Evolutionary conservation across 2,888 invertebrate species (phyloP).

Genomic region (Drosophila villosipedis): DNA sequence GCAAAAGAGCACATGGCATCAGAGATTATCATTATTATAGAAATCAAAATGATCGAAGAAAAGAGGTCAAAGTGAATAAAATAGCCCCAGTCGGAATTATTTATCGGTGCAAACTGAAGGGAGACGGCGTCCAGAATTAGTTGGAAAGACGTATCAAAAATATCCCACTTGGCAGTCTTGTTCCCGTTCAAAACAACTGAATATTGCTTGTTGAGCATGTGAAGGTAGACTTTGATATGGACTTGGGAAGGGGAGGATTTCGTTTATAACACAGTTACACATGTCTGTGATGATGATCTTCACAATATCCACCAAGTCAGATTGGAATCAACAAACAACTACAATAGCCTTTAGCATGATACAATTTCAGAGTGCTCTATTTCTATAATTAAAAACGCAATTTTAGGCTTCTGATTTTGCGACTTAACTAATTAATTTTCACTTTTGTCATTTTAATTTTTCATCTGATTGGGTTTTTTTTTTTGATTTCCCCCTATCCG

Average conservation of each 20-base stretch:
- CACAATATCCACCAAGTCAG: neutral
- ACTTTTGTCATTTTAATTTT: neutral
- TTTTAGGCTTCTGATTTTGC: neutral
- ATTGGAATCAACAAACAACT: neutral
- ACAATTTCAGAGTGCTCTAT: neutral
- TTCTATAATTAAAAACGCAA: neutral
- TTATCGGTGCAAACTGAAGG: slow-evolving; percentile 18
- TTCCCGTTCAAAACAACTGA: too few relatives aligned
- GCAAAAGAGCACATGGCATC: slow-evolving; percentile 2
- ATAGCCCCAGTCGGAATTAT: neutral
- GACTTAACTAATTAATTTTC: neutral
- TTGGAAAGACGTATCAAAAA: neutral
- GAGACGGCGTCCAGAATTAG: neutral
- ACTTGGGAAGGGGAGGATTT: neutral
- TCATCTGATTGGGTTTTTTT: neutral
- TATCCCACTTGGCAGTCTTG: neutral
- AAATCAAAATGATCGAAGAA: slow-evolving; percentile 44
- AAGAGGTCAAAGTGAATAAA: slow-evolving; percentile 34
- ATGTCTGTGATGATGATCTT: neutral
- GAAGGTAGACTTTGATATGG: neutral
- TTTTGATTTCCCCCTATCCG: neutral
- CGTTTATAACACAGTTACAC: neutral
- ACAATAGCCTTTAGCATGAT: neutral
- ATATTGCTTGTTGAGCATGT: neutral
- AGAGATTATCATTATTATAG: slow-evolving; percentile 37